Evolutionary conservation across 2,113 vertebrate species (phyloP).

Genomic region (Daphoenositta chrysoptera): DNA sequence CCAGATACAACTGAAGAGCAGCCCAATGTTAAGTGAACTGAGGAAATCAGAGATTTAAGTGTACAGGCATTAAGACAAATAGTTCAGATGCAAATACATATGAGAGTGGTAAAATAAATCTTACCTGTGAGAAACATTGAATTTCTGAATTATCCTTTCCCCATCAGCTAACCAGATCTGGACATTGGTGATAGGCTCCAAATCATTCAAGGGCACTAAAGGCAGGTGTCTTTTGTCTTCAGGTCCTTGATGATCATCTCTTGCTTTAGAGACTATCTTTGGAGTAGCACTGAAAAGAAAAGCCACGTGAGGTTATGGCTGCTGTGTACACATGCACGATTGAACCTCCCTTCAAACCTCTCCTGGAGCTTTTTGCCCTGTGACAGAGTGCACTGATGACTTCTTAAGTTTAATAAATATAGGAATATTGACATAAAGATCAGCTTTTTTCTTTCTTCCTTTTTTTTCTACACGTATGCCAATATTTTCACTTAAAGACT

Average conservation of each 20-base stretch:
- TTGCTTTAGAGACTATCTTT: slow-evolving; percentile 83
- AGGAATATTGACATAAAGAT: not conserved
- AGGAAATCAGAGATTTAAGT: not conserved
- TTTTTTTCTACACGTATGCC: not conserved
- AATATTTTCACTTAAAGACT: not conserved
- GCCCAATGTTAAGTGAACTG: not conserved
- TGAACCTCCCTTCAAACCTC: not conserved
- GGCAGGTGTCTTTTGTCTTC: slow-evolving; percentile 76
- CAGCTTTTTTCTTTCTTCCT: not conserved
- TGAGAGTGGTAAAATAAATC: not conserved
- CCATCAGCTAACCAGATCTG: slow-evolving; percentile 97
- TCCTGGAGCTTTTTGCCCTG: not conserved
- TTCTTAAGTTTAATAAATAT: not conserved
- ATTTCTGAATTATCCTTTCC: slow-evolving; percentile 89
- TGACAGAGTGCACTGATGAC: not conserved
- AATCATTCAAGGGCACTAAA: slow-evolving; percentile 81
- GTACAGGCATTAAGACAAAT: not conserved
- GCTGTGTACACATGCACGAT: not conserved
- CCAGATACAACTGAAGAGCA: not conserved
- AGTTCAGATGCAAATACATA: not conserved
- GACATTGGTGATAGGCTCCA: slow-evolving; percentile 86
- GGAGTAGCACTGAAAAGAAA: slow-evolving; percentile 83
- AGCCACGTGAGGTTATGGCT: not conserved
- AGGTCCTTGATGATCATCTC: slow-evolving; percentile 76
- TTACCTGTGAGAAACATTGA: slow-evolving; percentile 91